Base-by-base conservation (phyloP, 1,140 invertebrate genomes). In the Popillia japonica region DNA sequence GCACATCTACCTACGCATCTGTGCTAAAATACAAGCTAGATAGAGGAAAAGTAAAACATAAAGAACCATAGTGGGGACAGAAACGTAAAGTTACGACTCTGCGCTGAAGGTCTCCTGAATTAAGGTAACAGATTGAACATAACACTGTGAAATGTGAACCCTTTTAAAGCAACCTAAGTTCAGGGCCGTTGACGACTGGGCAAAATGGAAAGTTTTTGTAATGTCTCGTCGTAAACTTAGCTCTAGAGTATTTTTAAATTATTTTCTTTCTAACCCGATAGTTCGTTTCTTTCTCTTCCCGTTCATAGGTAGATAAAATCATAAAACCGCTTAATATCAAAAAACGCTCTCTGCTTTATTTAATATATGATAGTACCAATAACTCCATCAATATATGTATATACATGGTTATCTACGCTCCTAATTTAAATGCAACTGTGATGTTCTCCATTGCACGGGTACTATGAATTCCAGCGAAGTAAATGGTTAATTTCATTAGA, bases 71-170 rank as follows among this genome's bases (percentile, higher is more conserved):
- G 14, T 17, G 48, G 11, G 17, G 48, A n/a, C 2, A 55, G 11
- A 55, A n/a, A 55, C 48, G 48, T 17, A 17, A 17, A 55, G 14
- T 14, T 55, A 55, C 17, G 48, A 55, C 14, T n/a, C 14, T 55
- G 17, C 48, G 17, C 11, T 20, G 14, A 55, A 55, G 48, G 14
- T 55, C 48, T 17, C 48, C 14, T 55, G 48, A 55, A 55, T 55
- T 55, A 55, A 55, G 48, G 48, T 55, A 55, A 55, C 48, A 55
- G 48, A 55, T 55, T 48, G 44, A 55, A 55, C 48, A 55, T 55
- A 55, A 55, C 14, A n/a, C 48, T 17, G 14, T 55, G 48, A 55
- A 55, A 55, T 55, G 48, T 55, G 48, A 55, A 55, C 48, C 48
- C 48, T 55, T 55, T 55, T 55, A 55, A 55, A 55, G n/a, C 48